Conservation (phyloP, 2,797 vertebrate genomes). For the Crocodylus rhombifer region DNA sequence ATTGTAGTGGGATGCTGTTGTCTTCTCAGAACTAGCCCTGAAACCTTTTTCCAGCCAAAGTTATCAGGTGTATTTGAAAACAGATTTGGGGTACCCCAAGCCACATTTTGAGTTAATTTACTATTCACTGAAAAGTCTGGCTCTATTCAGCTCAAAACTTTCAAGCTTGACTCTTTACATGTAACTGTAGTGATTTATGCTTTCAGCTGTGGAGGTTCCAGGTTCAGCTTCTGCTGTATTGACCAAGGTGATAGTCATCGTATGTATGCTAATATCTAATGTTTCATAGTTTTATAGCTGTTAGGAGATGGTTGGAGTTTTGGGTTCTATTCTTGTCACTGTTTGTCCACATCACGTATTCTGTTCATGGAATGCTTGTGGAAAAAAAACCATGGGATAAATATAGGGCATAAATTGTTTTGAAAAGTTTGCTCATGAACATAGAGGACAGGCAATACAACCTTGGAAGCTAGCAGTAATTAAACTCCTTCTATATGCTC, state of each 20-base stretch:
- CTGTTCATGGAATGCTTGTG: background rate
- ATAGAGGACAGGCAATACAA: background rate
- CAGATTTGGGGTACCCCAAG: no score
- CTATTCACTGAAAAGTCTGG: no score
- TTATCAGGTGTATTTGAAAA: no score
- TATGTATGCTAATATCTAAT: background rate
- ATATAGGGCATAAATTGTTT: background rate
- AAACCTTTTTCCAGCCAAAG: no score
- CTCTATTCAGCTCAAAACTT: background rate
- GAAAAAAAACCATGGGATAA: background rate
- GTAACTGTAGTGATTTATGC: background rate
- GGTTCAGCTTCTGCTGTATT: background rate
- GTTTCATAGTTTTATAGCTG: background rate
- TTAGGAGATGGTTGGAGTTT: background rate
- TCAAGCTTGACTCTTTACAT: background rate
- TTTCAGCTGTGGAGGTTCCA: background rate
- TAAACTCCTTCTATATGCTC: background rate
- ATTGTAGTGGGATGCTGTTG: no score
- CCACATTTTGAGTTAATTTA: no score
- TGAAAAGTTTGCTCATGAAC: background rate
- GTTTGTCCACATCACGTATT: background rate
- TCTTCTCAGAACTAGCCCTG: no score
- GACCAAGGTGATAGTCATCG: background rate
- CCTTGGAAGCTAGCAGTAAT: background rate
- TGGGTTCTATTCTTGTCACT: background rate